These are phyloP conservation scores for Calliopsis andreniformis DNA, from an alignment of 1,140 invertebrate genomes.

Conservation along the genomic window DNA sequence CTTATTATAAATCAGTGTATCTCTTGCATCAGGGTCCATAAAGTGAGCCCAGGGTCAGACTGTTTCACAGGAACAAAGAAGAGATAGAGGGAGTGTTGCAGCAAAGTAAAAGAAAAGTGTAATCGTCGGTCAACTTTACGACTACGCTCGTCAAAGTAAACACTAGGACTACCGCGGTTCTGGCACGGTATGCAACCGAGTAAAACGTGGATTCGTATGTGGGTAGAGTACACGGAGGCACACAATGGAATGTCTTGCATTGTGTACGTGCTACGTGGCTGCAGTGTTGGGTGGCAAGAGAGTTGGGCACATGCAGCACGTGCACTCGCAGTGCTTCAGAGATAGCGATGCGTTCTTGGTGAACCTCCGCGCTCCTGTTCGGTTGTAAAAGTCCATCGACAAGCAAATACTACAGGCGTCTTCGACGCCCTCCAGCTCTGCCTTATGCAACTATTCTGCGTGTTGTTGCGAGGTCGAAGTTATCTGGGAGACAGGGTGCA, in stretches of 20 bases:
- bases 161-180: constrained; percentile 52
- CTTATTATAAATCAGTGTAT: too few relatives aligned
- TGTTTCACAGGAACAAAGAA: neutral
- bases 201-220: constrained; percentile 50
- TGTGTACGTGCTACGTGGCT: constrained; percentile 33
- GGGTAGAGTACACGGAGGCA: neutral
- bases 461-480: constrained; percentile 15
- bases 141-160: constrained; percentile 73
- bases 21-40: neutral
- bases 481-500: constrained; percentile 5
- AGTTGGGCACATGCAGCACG: constrained; percentile 5
- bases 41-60: too few relatives aligned
- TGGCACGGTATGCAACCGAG: constrained; percentile 48
- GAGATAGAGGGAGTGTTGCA: neutral
- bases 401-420: constrained; percentile 45
- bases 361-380: constrained; percentile 21
- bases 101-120: constrained; percentile 32
- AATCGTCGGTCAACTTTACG: constrained; percentile 67
- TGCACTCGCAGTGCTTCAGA: neutral
- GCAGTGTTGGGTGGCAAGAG: constrained; percentile 14
- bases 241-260: constrained; percentile 51
- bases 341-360: constrained; percentile 15
- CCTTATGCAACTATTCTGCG: constrained; percentile 11
- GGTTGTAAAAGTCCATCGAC: constrained; percentile 45
- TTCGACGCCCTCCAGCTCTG: constrained; percentile 13